A percentile compares a stretch with the other conserved stretches of the same genome.
Evolutionary conservation across 2,113 vertebrate genomes (phyloP).

Genomic region (Piprites chloris): DNA sequence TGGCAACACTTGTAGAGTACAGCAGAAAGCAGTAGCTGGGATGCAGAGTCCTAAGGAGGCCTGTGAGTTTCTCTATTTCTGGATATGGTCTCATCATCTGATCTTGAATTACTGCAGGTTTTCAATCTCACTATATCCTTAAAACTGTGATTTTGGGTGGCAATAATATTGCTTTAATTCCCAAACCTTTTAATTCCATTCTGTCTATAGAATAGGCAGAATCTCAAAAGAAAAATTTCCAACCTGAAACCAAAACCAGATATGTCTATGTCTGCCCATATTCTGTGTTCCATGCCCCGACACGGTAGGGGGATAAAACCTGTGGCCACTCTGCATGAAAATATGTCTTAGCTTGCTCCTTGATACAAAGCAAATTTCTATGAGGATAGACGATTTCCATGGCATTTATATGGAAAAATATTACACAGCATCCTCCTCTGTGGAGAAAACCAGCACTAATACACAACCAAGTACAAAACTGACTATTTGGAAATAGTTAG

Average conservation of each 20-base stretch:
- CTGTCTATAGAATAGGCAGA: background rate
- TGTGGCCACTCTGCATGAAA: background rate
- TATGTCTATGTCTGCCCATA: background rate
- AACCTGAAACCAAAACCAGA: background rate
- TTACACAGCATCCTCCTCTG: background rate
- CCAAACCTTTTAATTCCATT: background rate
- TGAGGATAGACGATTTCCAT: background rate
- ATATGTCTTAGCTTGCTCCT: background rate
- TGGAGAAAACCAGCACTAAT: background rate
- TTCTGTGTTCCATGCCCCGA: background rate
- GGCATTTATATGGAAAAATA: background rate
- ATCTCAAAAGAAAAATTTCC: background rate
- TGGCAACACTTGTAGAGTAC: constrained; percentile 34
- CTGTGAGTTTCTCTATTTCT: background rate
- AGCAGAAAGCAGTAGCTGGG: background rate
- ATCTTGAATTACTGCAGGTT: background rate
- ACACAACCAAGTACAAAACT: background rate
- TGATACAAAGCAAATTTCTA: background rate
- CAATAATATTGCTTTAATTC: background rate
- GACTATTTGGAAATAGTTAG: background rate
- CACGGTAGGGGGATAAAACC: background rate
- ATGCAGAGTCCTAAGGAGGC: background rate
- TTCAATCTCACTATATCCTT: background rate
- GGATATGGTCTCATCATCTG: background rate
- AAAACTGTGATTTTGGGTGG: background rate